A percentile compares a stretch with the other conserved stretches of the same genome.
Conservation (phyloP, 2,113 vertebrate genomes). For the Emberiza fucata region DNA sequence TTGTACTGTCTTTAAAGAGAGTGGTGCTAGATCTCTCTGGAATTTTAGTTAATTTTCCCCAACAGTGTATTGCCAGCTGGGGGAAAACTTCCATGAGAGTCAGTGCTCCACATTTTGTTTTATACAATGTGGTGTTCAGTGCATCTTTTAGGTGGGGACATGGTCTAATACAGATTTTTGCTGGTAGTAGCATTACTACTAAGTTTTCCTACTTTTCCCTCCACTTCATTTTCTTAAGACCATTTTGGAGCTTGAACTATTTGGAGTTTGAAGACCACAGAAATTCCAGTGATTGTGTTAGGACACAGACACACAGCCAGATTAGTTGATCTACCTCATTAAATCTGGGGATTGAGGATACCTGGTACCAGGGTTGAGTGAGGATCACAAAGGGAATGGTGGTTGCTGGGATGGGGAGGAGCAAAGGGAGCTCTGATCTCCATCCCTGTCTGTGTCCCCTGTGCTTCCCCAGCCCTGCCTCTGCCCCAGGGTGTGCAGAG, state of each 20-base stretch:
- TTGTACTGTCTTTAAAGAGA: neutral
- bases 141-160: neutral
- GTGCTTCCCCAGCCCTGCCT: neutral
- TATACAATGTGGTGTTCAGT: too few species aligned
- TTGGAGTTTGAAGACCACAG: neutral
- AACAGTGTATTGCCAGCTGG: too few species aligned
- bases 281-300: neutral
- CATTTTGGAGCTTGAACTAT: neutral
- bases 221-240: neutral
- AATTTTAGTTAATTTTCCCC: neutral
- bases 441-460: fast-evolving
- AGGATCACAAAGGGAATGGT: neutral
- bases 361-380: neutral
- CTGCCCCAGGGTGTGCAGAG: neutral
- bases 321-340: neutral
- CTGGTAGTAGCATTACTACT: neutral
- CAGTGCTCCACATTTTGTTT: neutral
- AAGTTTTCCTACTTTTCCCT: neutral
- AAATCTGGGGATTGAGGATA: neutral
- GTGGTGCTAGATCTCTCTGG: neutral
- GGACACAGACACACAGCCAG: neutral
- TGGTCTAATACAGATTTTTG: neutral
- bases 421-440: neutral
- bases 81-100: neutral
- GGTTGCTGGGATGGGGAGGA: neutral